A percentile compares a stretch with the other conserved stretches of the same genome.
Evolutionary conservation across 2,888 invertebrate genomes (phyloP).

Genomic region (Drosophila macrothrix): DNA sequence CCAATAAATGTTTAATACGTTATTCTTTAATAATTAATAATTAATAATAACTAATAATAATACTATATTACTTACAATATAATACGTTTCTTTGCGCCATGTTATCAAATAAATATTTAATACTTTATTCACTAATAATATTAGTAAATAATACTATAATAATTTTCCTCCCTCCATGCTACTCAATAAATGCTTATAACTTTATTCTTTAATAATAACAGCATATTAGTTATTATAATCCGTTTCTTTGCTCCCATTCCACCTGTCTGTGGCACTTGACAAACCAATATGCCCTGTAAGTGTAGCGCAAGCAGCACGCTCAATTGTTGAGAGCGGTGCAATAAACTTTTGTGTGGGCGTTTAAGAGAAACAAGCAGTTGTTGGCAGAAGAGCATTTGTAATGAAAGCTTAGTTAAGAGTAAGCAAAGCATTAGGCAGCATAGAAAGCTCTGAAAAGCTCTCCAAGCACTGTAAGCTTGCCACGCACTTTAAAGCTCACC

Average conservation of each 20-base stretch:
- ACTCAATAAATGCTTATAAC: background rate
- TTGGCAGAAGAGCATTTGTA: constrained; percentile 36
- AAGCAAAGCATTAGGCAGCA: constrained; percentile 5
- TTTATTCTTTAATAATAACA: background rate
- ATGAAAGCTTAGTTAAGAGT: constrained; percentile 2
- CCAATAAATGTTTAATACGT: background rate
- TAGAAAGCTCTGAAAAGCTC: constrained; percentile 16
- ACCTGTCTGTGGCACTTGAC: background rate
- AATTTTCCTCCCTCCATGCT: background rate
- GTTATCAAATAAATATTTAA: background rate
- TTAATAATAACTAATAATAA: background rate
- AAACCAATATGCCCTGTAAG: background rate
- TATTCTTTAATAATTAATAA: background rate
- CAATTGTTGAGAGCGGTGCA: constrained; percentile 64
- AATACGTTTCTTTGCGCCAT: background rate
- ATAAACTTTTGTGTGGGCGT: constrained; percentile 69
- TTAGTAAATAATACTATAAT: background rate
- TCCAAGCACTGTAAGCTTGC: background rate
- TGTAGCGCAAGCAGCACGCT: constrained; percentile 28
- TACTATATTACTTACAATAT: background rate
- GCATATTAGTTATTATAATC: background rate
- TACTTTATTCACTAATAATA: background rate
- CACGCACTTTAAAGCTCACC: constrained; percentile 9
- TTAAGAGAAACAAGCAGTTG: constrained; percentile 47
- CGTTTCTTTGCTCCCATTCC: background rate